phyloP scores from a whole-genome alignment of 2,797 vertebrate genomes.

The Betta splendens region DNA sequence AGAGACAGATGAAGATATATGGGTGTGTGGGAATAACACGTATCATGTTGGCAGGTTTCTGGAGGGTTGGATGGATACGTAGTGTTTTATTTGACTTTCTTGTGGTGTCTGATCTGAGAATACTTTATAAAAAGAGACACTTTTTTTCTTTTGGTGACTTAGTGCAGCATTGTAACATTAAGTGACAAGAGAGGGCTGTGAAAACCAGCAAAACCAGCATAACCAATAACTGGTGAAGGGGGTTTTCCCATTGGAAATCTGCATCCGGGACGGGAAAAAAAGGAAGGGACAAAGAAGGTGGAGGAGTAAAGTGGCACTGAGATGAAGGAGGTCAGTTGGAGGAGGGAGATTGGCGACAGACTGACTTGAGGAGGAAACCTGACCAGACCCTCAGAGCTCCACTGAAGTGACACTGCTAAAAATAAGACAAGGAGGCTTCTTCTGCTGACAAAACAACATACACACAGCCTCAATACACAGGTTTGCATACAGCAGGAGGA shows the following conservation, averaged over 20 bases:
- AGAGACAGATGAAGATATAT: conserved; percentile 48
- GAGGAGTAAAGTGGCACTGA: conserved; percentile 12
- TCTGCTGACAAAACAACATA: conserved; percentile 74
- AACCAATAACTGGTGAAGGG: no score
- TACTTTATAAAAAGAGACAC: no score
- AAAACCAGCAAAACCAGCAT: no score
- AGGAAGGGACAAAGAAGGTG: no score
- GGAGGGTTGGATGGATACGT: conserved; percentile 7
- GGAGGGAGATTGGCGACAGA: conserved; percentile 74
- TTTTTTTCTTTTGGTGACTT: no score
- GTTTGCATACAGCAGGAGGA: conserved; percentile 46
- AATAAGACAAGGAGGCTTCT: conserved; percentile 79
- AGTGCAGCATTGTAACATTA: no score
- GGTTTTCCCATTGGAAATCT: no score
- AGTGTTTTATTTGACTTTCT: conserved; percentile 8
- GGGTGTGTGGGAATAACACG: conserved; percentile 33
- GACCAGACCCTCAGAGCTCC: conserved; percentile 75
- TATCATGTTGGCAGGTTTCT: conserved; percentile 14
- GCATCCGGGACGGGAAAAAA: no score
- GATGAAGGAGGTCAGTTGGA: conserved; percentile 32
- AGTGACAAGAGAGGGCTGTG: no score
- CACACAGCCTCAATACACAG: conserved; percentile 60
- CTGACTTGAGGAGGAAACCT: conserved; percentile 79
- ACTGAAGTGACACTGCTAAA: conserved; percentile 75
- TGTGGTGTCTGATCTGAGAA: neutral